Base-by-base conservation (phyloP, 2,113 vertebrate species). In the Leptocoma aspasia region DNA sequence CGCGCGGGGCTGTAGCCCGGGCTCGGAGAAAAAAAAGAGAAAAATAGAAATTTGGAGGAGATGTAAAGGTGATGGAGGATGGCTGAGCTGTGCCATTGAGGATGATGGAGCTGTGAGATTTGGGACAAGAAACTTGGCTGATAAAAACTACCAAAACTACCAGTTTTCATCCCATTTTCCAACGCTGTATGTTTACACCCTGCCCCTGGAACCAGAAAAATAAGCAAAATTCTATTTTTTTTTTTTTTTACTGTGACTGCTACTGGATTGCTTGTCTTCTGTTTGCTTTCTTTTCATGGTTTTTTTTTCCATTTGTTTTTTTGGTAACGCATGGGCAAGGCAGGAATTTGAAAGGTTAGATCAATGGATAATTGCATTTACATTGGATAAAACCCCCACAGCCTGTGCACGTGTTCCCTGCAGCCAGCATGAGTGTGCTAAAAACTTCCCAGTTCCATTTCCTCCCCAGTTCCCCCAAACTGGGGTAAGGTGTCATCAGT, bases 1-100 rank as follows among this genome's bases (percentile, higher is more conserved):
- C 49, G 41, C 30, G 71, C 91, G 94, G 93, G 97, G 96, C 97
- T 93, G 94, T 13, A 97, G 97, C 91, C 94, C 26, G 31, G 57
- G 92, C 96, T 95, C 30, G 50, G 79, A 39, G 1, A 1, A 52
- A 54, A 53, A 31, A 23, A 7, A 2, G 11, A n/a, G 19, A 17
- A 35, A 50, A 79, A 20, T 5, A 42, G 63, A 42, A 81, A 59
- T 84, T 64, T 81, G 64, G 76, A 83, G 65, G 82, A 66, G 68
- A 47, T 12, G 21, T 11, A 56, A 78, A 88, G 68, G 91, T 92
- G 82, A 65, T 27, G 50, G 53, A 60, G 69, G 35, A 50, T 7
- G 31, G 42, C 57, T 0, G 10, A 65, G 53, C 60, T 1, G 5
- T 17, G 21, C 52, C 0, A 1, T n/a, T 0, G 0, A 30, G 75